Percentiles rank a stretch among this genome's conserved stretches.
These are phyloP conservation scores for Whitmania pigra DNA, from an alignment of 1,140 invertebrate species.

Conservation along the genomic window DNA sequence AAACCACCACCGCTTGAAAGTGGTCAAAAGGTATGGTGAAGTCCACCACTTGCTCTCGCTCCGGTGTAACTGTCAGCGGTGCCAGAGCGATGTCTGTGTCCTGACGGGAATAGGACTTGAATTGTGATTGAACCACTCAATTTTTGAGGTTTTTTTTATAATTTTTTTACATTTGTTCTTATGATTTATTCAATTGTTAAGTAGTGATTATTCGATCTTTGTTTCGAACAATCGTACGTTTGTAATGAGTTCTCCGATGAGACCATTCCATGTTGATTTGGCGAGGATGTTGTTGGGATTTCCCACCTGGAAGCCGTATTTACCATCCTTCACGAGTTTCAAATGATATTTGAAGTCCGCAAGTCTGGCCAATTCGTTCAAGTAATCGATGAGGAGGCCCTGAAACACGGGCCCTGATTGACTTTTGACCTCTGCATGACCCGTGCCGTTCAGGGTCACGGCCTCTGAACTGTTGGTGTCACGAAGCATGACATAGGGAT, in stretches of 20 bases:
- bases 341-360: conserved; percentile 1
- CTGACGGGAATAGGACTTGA: conserved; percentile 3
- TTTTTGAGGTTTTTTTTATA: not conserved
- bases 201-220: not conserved
- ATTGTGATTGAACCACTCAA: not conserved
- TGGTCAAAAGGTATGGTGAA: not conserved
- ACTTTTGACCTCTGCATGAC: too few relatives aligned
- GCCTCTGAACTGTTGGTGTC: too few relatives aligned
- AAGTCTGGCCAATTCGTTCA: not conserved
- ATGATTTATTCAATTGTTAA: not conserved
- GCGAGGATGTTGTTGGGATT: not conserved
- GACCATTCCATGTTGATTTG: conserved; percentile 14
- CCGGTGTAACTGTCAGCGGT: not conserved
- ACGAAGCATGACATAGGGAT: too few relatives aligned
- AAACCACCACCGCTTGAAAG: not conserved
- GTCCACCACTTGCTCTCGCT: not conserved
- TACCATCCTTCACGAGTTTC: not conserved
- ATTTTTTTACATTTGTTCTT: not conserved
- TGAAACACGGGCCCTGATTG: not conserved
- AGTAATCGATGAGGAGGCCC: not conserved
- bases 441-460: too few relatives aligned
- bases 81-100: conserved; percentile 6
- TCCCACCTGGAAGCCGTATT: not conserved
- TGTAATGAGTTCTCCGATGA: conserved; percentile 18
- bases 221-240: conserved; percentile 4